A percentile compares a stretch with the other conserved stretches of the same genome.
phyloP scores from a whole-genome alignment of 2,888 invertebrate genomes.

The Esperia sulphurella region DNA sequence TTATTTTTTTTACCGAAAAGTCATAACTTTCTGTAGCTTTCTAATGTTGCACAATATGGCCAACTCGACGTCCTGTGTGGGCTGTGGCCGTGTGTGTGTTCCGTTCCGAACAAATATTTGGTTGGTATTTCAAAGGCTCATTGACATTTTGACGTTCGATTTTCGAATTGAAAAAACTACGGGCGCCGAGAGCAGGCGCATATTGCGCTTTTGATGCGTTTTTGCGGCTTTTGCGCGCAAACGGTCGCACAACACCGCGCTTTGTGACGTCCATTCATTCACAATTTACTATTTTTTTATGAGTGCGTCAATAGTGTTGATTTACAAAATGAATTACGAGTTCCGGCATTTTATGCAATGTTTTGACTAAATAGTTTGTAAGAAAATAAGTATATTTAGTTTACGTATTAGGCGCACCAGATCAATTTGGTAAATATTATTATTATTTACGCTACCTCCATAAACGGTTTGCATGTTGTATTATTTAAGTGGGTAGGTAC shows the following conservation, averaged over 20 bases:
- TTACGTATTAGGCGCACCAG: too few relatives aligned
- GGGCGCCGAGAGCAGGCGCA: slow-evolving; percentile 40
- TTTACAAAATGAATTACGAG: slow-evolving; percentile 64
- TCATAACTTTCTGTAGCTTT: slow-evolving; percentile 47
- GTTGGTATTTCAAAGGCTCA: slow-evolving; percentile 64
- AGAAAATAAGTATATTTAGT: too few relatives aligned
- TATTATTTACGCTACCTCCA: too few relatives aligned
- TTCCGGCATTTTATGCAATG: slow-evolving; percentile 46
- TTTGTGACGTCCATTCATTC: slow-evolving; percentile 44
- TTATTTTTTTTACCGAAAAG: slow-evolving; percentile 53
- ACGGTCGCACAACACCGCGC: slow-evolving; percentile 31
- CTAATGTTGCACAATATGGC: slow-evolving; percentile 57
- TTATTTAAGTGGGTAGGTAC: too few relatives aligned
- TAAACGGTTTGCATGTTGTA: too few relatives aligned
- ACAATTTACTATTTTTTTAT: slow-evolving; percentile 55
- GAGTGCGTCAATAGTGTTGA: slow-evolving; percentile 56
- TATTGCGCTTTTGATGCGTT: slow-evolving; percentile 27
- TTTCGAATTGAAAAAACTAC: slow-evolving; percentile 45
- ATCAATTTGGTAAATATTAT: too few relatives aligned
- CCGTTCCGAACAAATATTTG: slow-evolving; percentile 63
- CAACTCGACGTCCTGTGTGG: slow-evolving; percentile 63
- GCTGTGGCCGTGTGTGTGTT: slow-evolving; percentile 62
- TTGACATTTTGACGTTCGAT: slow-evolving; percentile 61
- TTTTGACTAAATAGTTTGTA: slow-evolving; percentile 35
- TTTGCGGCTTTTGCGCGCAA: slow-evolving; percentile 18